Percentiles rank a stretch among this genome's conserved stretches.
phyloP scores from a whole-genome alignment of 2,113 vertebrate genomes.

The Romanogobio albipinnatus region DNA sequence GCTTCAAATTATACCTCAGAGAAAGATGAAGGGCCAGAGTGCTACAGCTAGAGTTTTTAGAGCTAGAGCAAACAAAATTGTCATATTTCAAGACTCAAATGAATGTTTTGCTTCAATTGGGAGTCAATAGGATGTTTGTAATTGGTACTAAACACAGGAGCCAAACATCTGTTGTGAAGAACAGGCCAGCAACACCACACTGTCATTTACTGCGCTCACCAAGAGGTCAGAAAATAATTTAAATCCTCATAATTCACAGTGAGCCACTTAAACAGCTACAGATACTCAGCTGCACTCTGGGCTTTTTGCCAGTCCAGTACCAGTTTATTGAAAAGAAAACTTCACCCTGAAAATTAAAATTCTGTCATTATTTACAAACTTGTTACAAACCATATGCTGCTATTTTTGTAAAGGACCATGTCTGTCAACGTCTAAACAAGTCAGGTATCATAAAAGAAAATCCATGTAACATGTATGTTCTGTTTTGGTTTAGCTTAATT shows the following conservation, averaged over 20 bases:
- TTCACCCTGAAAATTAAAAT: neutral
- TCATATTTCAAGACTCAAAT: neutral
- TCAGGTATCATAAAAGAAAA: neutral
- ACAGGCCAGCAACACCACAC: neutral
- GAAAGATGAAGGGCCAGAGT: neutral
- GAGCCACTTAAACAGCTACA: neutral
- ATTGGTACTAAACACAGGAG: slow-evolving; percentile 15
- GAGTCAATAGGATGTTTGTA: slow-evolving; percentile 4
- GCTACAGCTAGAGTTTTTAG: neutral
- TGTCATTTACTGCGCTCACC: neutral
- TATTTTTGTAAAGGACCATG: neutral
- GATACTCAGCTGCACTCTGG: neutral
- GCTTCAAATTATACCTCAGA: slow-evolving; percentile 28
- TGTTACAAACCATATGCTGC: neutral
- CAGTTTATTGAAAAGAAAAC: neutral
- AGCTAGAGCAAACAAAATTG: slow-evolving; percentile 14
- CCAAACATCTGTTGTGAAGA: slow-evolving; percentile 22
- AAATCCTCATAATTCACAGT: neutral
- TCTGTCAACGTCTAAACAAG: neutral
- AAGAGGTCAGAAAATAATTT: slow-evolving; percentile 18
- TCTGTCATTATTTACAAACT: neutral
- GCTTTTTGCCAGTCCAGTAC: neutral
- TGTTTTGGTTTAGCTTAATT: no score
- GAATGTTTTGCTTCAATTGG: neutral
- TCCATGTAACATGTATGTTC: no score